A percentile compares a stretch with the other conserved stretches of the same genome.
phyloP scores from a whole-genome alignment of 2,797 vertebrate genomes.

The Tapirus indicus region DNA sequence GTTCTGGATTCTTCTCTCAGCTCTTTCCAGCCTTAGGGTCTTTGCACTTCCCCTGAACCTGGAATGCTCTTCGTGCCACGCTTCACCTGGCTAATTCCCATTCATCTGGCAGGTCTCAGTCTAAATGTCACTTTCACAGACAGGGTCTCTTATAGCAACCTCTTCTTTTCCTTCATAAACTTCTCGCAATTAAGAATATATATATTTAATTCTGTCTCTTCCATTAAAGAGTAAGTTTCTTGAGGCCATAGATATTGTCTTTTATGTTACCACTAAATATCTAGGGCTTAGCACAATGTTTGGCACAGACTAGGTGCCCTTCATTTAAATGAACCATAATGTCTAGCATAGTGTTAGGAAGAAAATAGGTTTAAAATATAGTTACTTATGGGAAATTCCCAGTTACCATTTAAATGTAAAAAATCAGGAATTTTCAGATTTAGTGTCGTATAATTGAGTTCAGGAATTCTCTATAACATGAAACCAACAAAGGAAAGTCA shows the following conservation, averaged over 20 bases:
- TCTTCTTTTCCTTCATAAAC: constrained; percentile 56
- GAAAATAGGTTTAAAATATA: constrained; percentile 54
- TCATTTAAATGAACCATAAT: constrained; percentile 47
- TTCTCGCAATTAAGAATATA: background rate
- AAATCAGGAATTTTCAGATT: constrained; percentile 30
- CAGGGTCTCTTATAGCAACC: background rate
- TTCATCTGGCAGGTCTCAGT: background rate
- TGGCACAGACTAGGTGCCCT: background rate
- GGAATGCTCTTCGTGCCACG: background rate
- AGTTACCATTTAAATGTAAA: constrained; percentile 50
- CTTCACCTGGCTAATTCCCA: background rate
- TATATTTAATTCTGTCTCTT: background rate
- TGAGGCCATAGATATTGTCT: constrained; percentile 22
- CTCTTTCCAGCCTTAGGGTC: background rate
- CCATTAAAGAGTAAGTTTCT: constrained; percentile 31
- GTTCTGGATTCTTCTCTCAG: background rate
- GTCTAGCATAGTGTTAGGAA: background rate
- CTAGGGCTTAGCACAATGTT: background rate
- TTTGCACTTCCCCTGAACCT: background rate
- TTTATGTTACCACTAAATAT: background rate
- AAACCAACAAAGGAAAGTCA: constrained; percentile 22
- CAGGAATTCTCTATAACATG: background rate
- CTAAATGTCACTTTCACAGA: constrained; percentile 17
- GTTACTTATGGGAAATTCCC: background rate
- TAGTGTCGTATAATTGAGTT: constrained; percentile 26